Conservation (phyloP, 2,888 invertebrate species). For the Poecilus cupreus region DNA sequence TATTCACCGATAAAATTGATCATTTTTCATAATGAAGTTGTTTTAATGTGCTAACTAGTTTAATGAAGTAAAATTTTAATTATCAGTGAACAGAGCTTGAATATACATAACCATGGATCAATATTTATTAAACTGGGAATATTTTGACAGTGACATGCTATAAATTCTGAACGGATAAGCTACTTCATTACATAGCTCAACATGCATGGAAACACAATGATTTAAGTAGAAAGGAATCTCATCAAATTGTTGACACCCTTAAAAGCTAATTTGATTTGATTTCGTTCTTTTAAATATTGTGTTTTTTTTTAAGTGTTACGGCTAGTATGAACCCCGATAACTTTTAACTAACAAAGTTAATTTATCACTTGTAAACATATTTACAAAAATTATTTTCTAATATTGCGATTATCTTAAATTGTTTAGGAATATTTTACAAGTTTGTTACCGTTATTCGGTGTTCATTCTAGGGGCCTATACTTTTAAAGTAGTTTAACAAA, state of each 20-base stretch:
- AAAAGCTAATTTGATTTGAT: constrained; percentile 10
- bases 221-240: constrained; percentile 21
- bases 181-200: not conserved
- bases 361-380: no score
- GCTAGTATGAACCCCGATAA: no score
- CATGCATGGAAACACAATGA: constrained; percentile 17
- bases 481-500: no score
- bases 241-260: constrained; percentile 33
- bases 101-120: constrained; percentile 22
- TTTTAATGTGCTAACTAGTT: not conserved
- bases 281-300: not conserved
- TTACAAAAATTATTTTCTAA: no score
- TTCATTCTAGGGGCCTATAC: no score
- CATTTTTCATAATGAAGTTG: not conserved
- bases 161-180: constrained; percentile 19
- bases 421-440: no score
- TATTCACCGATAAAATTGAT: not conserved
- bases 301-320: no score
- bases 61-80: constrained; percentile 18
- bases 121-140: constrained; percentile 31
- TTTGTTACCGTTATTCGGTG: no score
- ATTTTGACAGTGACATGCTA: constrained; percentile 29
- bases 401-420: no score
- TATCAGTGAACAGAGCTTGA: not conserved
- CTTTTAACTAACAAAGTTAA: no score